Conservation (phyloP, 2,797 vertebrate genomes). For the Tangara arthus region DNA sequence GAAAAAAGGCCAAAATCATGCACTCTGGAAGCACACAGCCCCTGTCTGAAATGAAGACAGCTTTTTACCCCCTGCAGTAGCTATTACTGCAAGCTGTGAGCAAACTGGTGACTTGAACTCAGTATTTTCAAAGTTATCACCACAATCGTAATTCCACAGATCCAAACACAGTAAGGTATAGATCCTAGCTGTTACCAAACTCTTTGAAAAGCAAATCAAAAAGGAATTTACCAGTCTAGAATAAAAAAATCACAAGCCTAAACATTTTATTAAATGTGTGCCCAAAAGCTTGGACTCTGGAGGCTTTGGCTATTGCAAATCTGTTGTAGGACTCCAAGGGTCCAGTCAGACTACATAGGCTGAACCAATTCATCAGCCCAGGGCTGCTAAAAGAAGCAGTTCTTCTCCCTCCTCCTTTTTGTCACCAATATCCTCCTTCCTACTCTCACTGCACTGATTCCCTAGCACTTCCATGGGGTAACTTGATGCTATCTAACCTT, state of each 20-base stretch:
- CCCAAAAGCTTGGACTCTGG: neutral
- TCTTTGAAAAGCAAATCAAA: neutral
- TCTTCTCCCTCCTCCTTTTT: neutral
- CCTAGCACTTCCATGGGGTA: neutral
- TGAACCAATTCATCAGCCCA: neutral
- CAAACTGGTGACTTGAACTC: neutral
- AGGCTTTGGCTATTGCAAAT: neutral
- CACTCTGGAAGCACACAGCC: neutral
- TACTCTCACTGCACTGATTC: neutral
- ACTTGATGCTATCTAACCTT: neutral
- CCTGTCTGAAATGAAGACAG: neutral
- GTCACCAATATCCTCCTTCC: neutral
- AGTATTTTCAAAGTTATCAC: neutral
- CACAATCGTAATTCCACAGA: neutral
- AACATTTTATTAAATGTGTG: neutral
- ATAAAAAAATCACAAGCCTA: neutral
- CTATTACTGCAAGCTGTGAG: neutral
- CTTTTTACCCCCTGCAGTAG: neutral
- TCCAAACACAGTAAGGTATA: neutral
- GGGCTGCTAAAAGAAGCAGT: neutral
- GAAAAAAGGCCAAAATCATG: neutral
- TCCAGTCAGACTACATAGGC: neutral
- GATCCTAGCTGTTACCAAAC: neutral
- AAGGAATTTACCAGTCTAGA: neutral
- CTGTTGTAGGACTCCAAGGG: neutral